Conservation (phyloP, 2,113 vertebrate genomes). For the Chitala chitala region DNA sequence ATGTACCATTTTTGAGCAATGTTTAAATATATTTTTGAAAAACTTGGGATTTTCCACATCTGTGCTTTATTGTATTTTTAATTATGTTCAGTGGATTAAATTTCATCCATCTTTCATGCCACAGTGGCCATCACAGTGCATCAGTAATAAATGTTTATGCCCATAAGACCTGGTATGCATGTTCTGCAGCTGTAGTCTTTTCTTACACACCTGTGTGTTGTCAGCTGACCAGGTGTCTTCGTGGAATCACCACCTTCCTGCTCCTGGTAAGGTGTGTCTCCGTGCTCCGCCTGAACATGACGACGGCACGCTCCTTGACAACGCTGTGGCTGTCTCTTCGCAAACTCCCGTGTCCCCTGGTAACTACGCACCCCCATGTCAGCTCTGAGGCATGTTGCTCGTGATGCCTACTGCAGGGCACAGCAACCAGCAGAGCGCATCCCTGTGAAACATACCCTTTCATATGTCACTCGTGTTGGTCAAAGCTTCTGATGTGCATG, state of each 20-base stretch:
- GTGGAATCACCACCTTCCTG: slow-evolving; percentile 55
- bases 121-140: too few species aligned
- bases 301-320: slow-evolving; percentile 27
- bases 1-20: too few species aligned
- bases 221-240: slow-evolving; percentile 52
- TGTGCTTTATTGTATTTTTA: too few species aligned
- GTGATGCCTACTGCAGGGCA: neutral
- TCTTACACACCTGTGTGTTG: slow-evolving; percentile 9
- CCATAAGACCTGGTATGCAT: too few species aligned
- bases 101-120: too few species aligned
- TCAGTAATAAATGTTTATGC: too few species aligned
- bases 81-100: too few species aligned
- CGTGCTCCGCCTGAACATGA: slow-evolving; percentile 39
- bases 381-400: too few species aligned
- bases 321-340: slow-evolving; percentile 28
- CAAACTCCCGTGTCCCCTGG: slow-evolving; percentile 47
- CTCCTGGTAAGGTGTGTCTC: slow-evolving; percentile 51
- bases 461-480: too few species aligned
- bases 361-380: slow-evolving; percentile 30
- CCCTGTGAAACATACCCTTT: too few species aligned
- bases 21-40: too few species aligned
- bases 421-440: neutral
- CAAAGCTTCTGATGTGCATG: neutral
- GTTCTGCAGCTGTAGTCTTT: neutral
- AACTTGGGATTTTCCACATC: too few species aligned